Percentiles rank a stretch among this genome's conserved stretches.
Conservation (phyloP, 2,113 vertebrate species). For the Mirza zaza region DNA sequence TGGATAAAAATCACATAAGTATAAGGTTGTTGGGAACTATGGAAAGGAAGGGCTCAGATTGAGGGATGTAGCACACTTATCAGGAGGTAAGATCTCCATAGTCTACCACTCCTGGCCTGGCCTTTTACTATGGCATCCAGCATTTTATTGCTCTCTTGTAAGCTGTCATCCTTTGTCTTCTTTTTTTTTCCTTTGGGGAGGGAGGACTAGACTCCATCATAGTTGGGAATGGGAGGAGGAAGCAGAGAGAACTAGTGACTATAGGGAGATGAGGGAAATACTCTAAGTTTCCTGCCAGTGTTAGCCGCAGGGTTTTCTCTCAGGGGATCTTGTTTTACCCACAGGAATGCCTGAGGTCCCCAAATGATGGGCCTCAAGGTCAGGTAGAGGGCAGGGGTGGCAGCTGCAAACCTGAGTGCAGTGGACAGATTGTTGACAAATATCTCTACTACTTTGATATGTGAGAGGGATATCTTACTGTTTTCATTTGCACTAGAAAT, state of each 20-base stretch:
- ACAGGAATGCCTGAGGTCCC: neutral
- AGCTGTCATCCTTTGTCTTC: neutral
- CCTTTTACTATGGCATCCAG: neutral
- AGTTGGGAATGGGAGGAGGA: neutral
- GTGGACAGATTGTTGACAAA: neutral
- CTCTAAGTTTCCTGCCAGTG: neutral
- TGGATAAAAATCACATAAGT: constrained; percentile 43
- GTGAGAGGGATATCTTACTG: neutral
- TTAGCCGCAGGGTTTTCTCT: neutral
- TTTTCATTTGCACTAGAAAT: neutral
- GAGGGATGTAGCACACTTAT: neutral
- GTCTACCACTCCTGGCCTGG: neutral
- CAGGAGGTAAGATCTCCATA: neutral
- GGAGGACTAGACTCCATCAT: neutral
- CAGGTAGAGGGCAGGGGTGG: neutral
- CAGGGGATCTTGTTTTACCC: neutral
- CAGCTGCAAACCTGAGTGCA: neutral
- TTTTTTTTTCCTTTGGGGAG: neutral
- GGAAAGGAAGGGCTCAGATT: constrained; percentile 30
- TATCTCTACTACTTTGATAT: neutral
- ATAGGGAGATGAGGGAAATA: neutral
- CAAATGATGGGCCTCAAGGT: neutral
- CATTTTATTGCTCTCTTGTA: neutral
- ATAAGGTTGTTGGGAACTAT: neutral
- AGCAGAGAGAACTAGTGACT: neutral